Percentiles rank a stretch among this genome's conserved stretches.
Conservation (phyloP, 2,888 invertebrate genomes). For the Hypena proboscidalis region DNA sequence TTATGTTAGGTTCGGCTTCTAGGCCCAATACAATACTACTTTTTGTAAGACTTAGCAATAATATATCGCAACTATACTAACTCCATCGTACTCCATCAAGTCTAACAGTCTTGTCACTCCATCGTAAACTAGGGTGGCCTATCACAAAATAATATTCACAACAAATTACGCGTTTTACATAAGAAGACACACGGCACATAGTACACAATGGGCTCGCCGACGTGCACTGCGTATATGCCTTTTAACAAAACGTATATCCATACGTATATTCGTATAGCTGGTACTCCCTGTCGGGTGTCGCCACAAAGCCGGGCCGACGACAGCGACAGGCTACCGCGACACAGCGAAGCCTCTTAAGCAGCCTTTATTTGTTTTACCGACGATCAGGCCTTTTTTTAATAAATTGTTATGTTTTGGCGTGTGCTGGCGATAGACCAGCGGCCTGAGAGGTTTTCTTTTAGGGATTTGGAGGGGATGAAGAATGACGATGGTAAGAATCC, state of each 20-base stretch:
- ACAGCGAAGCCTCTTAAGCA: slow-evolving; percentile 13
- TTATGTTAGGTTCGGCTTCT: too few relatives aligned
- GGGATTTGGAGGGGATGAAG: too few relatives aligned
- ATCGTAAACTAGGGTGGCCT: slow-evolving; percentile 1
- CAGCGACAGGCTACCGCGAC: slow-evolving; percentile 53
- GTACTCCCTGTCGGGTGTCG: slow-evolving; percentile 46
- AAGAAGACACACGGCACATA: slow-evolving; percentile 9
- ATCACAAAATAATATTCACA: slow-evolving; percentile 5
- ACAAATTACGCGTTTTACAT: slow-evolving; percentile 12
- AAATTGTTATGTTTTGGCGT: slow-evolving; percentile 10
- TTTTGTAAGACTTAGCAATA: too few relatives aligned
- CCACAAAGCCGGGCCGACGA: slow-evolving; percentile 61
- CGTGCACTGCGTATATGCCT: slow-evolving; percentile 2
- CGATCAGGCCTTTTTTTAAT: slow-evolving; percentile 2
- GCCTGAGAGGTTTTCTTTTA: too few relatives aligned
- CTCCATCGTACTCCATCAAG: too few relatives aligned
- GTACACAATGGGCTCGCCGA: slow-evolving; percentile 9
- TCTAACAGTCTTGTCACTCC: not conserved
- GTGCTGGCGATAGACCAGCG: slow-evolving; percentile 13
- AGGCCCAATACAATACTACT: too few relatives aligned
- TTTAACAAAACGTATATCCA: not conserved
- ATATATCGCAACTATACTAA: too few relatives aligned
- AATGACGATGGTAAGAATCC: too few relatives aligned
- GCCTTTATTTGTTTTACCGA: slow-evolving; percentile 13
- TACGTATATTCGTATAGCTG: slow-evolving; percentile 1